Base-by-base conservation (phyloP, 2,113 vertebrate species). In the Macaca mulatta region DNA sequence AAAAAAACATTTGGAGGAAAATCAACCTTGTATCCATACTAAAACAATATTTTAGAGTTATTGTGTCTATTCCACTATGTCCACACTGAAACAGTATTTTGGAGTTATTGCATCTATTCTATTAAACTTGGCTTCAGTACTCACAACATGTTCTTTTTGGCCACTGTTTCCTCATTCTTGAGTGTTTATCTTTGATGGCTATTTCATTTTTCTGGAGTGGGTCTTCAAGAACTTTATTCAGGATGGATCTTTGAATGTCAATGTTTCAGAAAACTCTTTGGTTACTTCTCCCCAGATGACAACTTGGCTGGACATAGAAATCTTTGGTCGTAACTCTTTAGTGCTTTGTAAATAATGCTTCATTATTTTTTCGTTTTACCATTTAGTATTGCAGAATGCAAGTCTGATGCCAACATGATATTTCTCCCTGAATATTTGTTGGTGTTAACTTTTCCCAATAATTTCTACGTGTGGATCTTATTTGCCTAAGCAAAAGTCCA, bases 181-280 rank as follows among this genome's bases (percentile, higher is more conserved):
- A 32, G 30, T 16, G 30, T 48, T 92, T 50, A 74, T 16, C 35
- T 94, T 45, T n/a, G 45, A 48, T 9, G 32, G 52, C 30, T 38
- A 1, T 83, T 75, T 75, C 20, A 8, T 70, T 80, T 95, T 90
- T 90, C 64, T 70, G 43, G 11, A 20, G 16, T 0, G 5, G 43
- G 55, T 93, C 16, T 88, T 88, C 30, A 32, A 35, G 8, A 50
- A 17, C 35, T 89, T 80, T 93, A 69, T 74, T 78, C 70, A 90
- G 69, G 10, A 38, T 78, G 67, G 18, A 14, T 30, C 61, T 96
- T 83, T 83, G 13, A 14, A 12, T 30, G 43, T 13, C 61, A 69
- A 1, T 69, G 32, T 94, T 79, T 64, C 27, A 93, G 86, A 70
- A 88, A 50, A 61, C 17, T 16, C 70, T 89, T 45, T 81, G 35